These are phyloP conservation scores for Dufourea novaeangliae DNA, from an alignment of 1,140 invertebrate species.

Conservation along the genomic window DNA sequence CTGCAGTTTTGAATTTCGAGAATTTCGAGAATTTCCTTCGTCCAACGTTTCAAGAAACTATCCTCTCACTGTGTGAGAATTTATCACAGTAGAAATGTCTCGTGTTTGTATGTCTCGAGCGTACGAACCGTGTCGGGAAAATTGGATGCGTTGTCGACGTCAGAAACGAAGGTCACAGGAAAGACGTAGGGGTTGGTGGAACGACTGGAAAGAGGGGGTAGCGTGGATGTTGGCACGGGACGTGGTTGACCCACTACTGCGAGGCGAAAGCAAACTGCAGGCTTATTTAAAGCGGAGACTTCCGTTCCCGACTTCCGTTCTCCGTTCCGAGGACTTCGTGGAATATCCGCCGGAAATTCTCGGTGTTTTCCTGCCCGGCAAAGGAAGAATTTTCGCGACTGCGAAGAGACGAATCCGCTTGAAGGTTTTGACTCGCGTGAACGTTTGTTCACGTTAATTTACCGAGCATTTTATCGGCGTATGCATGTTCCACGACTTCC, in stretches of 20 bases:
- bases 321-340: background rate
- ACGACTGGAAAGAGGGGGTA: background rate
- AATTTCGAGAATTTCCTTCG: no score
- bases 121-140: background rate
- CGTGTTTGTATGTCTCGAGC: background rate
- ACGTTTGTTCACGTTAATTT: background rate
- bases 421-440: background rate
- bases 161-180: background rate
- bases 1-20: no score
- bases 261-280: conserved; percentile 33
- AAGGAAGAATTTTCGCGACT: background rate
- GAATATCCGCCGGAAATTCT: conserved; percentile 38
- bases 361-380: background rate
- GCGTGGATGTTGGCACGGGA: conserved; percentile 7
- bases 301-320: conserved; percentile 27
- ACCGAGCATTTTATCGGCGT: background rate
- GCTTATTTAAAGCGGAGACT: conserved; percentile 47
- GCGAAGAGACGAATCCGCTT: background rate
- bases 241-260: background rate
- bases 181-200: background rate
- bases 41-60: no score
- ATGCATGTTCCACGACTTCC: background rate
- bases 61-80: no score
- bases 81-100: background rate
- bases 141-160: background rate